Base-by-base conservation (phyloP, 2,888 invertebrate genomes). In the Venusia cambrica region DNA sequence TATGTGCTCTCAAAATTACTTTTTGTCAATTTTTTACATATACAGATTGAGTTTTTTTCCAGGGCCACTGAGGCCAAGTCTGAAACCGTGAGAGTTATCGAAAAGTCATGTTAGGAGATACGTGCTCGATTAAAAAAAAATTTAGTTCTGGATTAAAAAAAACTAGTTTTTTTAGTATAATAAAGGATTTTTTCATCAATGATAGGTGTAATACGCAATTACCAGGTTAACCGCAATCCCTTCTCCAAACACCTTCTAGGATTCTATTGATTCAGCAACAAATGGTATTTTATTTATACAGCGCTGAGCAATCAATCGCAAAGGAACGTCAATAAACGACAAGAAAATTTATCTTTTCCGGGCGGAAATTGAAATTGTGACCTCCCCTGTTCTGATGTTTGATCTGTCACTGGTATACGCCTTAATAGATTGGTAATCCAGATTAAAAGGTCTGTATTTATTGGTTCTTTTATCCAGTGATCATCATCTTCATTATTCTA, bases 341-440 rank as follows among this genome's bases (percentile, higher is more conserved):
- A 59, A 57, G 62, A 61, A 66, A 75, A 73, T 74, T 72, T 74
- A 77, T 78, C 67, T 70, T 58, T 71, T 69, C 68, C 67, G 48
- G 31, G 35, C 55, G 75, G 74, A 77, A 76, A 78, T 78, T 80
- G 76, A 73, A 76, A 72, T 73, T 73, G 70, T 50, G 58, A 63
- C 66, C 64, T 62, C 59, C 58, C 50, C 22, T 36, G n/a, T n/a
- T n/a, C n/a, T 19, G 14, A 35, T 22, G 26, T 27, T 31, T 3
- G 11, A 19, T 26, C 31, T 31, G 30, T 22, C 22, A 25, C 5
- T 9, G 11, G 20, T 17, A 11, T 7, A 3, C 8, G 14, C 7
- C 24, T 17, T 16, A n/a, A 16, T 10, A 11, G 8, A 18, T 19
- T 32, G 5, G 29, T 29, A 29, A 30, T 20, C 30, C 8, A 16